Conservation (phyloP, 2,888 invertebrate genomes). For the Bellardia pandia region DNA sequence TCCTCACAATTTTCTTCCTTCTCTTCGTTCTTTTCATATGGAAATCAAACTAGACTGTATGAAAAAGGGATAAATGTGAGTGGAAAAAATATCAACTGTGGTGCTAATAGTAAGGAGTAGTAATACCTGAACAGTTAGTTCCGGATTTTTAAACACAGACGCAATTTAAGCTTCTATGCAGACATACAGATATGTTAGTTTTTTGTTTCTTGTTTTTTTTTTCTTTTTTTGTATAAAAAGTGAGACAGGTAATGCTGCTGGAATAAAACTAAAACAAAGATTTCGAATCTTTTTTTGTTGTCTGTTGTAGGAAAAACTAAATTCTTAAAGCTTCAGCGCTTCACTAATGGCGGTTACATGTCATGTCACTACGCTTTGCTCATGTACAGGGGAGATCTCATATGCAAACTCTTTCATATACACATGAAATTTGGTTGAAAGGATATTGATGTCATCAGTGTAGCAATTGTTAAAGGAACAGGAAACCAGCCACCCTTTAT, state of each 20-base stretch:
- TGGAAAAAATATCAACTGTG: not conserved
- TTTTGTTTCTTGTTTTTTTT: not conserved
- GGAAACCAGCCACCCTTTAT: not conserved
- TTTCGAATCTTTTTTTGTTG: not conserved
- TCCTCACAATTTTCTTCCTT: constrained; percentile 1
- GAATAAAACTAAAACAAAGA: not conserved
- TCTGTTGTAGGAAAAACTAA: constrained; percentile 23
- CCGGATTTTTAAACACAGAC: constrained; percentile 58
- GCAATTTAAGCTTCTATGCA: constrained; percentile 13
- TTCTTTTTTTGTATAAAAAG: not conserved
- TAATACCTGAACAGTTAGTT: constrained; percentile 61
- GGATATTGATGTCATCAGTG: constrained; percentile 65
- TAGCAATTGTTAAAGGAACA: constrained; percentile 19
- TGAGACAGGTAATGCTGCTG: constrained; percentile 1
- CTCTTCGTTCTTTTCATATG: not conserved
- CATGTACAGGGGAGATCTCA: not conserved
- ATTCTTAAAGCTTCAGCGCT: constrained; percentile 46
- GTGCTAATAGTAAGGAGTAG: not conserved
- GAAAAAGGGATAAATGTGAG: not conserved
- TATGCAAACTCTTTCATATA: not conserved
- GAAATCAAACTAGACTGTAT: constrained; percentile 12
- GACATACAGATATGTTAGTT: not conserved
- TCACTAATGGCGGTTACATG: constrained; percentile 63
- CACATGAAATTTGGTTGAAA: not conserved
- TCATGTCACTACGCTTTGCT: constrained; percentile 47